Evolutionary conservation across 2,888 invertebrate species (phyloP).

Genomic region (Holacanthella duospinosa): DNA sequence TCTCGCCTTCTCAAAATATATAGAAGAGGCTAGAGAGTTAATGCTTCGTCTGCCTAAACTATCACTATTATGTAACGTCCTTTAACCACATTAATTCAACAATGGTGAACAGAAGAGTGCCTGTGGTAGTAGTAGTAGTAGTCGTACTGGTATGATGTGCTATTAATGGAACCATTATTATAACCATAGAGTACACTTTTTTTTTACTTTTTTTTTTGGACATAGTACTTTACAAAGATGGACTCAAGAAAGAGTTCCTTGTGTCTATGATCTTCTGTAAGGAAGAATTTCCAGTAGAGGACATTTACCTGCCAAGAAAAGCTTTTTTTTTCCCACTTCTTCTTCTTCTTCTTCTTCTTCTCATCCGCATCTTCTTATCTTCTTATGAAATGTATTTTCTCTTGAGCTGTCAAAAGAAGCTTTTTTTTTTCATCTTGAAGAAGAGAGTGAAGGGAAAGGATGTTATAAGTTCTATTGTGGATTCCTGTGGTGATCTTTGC

Average conservation of each 20-base stretch:
- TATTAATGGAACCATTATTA: not conserved
- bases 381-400: conserved; percentile 8
- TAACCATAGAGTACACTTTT: too few relatives aligned
- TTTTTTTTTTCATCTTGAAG: conserved; percentile 5
- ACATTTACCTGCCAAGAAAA: not conserved
- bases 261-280: not conserved
- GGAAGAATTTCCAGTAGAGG: not conserved
- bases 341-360: not conserved
- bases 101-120: too few relatives aligned
- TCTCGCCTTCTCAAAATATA: too few relatives aligned
- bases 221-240: too few relatives aligned
- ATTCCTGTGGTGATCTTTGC: conserved; percentile 33
- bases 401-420: conserved; percentile 10
- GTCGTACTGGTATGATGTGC: not conserved
- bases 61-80: not conserved
- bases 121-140: too few relatives aligned
- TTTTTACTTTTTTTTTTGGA: too few relatives aligned
- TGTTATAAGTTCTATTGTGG: conserved; percentile 25
- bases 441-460: conserved; percentile 1
- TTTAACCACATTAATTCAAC: not conserved
- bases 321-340: not conserved
- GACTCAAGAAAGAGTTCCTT: too few relatives aligned
- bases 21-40: too few relatives aligned
- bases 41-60: too few relatives aligned
- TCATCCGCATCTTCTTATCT: not conserved